A percentile compares a stretch with the other conserved stretches of the same genome.
Evolutionary conservation across 2,797 vertebrate genomes (phyloP).

Genomic region (Aldrovandia affinis): DNA sequence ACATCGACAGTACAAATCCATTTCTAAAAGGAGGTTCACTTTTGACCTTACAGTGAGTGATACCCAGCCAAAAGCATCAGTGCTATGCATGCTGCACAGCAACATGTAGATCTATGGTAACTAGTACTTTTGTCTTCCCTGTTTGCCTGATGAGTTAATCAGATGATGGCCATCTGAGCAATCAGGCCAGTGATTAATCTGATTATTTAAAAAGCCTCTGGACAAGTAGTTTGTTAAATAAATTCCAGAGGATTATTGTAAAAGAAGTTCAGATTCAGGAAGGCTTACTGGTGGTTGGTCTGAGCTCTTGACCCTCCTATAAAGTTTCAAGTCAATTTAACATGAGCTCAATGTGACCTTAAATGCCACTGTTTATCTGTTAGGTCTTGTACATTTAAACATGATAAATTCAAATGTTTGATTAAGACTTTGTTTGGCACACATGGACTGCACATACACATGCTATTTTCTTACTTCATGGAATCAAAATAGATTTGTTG

Average conservation of each 20-base stretch:
- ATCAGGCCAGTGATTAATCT: slow-evolving; percentile 69
- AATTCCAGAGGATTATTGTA: slow-evolving; percentile 46
- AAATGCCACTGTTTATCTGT: not conserved
- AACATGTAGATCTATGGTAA: not conserved
- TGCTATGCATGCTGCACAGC: not conserved
- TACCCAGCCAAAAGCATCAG: not conserved
- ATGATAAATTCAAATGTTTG: too few species aligned
- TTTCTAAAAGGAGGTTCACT: not conserved
- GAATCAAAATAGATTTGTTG: too few species aligned
- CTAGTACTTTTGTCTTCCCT: slow-evolving; percentile 43
- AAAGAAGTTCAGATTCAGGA: slow-evolving; percentile 27
- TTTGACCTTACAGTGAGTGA: not conserved
- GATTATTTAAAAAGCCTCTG: slow-evolving; percentile 50
- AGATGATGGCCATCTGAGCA: slow-evolving; percentile 63
- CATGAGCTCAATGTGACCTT: slow-evolving; percentile 22
- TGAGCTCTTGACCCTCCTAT: slow-evolving; percentile 38
- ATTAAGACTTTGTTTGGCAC: too few species aligned
- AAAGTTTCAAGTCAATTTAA: slow-evolving; percentile 24
- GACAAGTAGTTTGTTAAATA: slow-evolving; percentile 54
- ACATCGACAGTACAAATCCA: not conserved
- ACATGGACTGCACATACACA: too few species aligned
- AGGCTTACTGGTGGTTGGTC: slow-evolving; percentile 35
- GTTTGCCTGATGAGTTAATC: slow-evolving; percentile 57
- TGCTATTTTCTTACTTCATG: too few species aligned
- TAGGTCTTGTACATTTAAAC: too few species aligned